Percentiles rank a stretch among this genome's conserved stretches.
Evolutionary conservation across 2,888 invertebrate species (phyloP).

Genomic region (Lasiommata megera): DNA sequence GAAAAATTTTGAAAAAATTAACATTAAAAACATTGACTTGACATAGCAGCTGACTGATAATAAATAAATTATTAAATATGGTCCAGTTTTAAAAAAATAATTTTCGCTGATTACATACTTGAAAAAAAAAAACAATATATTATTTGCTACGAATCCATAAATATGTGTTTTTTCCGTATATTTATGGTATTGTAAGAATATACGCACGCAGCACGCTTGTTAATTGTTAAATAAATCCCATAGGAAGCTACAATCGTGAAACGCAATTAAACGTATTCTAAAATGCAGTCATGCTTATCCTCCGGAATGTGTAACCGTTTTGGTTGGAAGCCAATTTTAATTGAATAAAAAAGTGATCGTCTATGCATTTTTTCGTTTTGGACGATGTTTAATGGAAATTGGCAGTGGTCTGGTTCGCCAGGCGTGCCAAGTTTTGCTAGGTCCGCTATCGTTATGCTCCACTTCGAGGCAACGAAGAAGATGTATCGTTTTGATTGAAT

Average conservation of each 20-base stretch:
- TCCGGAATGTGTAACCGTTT: constrained; percentile 39
- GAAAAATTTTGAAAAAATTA: no score
- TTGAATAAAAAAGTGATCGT: constrained; percentile 81
- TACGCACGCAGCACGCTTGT: no score
- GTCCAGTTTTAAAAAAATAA: no score
- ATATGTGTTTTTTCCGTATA: no score
- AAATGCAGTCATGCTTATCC: constrained; percentile 38
- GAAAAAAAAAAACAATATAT: no score
- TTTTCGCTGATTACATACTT: no score
- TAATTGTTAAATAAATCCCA: constrained; percentile 32
- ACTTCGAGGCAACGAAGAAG: constrained; percentile 65
- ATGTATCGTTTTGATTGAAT: constrained; percentile 78
- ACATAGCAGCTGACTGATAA: no score
- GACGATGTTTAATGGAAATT: constrained; percentile 81
- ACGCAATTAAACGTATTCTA: constrained; percentile 34
- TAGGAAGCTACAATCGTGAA: constrained; percentile 28
- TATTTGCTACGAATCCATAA: no score
- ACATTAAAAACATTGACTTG: no score
- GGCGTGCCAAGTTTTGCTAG: constrained; percentile 78
- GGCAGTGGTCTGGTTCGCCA: constrained; percentile 74
- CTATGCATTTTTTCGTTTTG: constrained; percentile 80
- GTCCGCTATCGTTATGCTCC: constrained; percentile 77
- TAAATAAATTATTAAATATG: no score
- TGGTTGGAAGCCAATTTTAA: constrained; percentile 75
- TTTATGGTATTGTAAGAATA: no score